Base-by-base conservation (phyloP, 2,113 vertebrate genomes). In the Oncorhynchus kisutch region DNA sequence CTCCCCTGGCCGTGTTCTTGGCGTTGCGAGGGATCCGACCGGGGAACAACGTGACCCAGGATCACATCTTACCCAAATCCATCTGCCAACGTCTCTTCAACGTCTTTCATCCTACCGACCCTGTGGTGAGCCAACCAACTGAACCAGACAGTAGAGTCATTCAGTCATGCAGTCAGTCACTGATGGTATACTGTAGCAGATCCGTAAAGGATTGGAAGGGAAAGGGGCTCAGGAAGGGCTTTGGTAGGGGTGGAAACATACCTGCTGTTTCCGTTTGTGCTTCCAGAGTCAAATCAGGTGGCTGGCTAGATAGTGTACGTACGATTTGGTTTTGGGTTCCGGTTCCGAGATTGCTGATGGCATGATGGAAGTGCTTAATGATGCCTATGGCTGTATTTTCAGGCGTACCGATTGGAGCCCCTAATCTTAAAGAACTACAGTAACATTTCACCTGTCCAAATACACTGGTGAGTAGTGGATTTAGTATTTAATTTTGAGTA, bases 51-150 rank as follows among this genome's bases (percentile, higher is more conserved):
- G 91, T 93, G 25, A 93, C 90, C 75, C 97, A 98, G 89, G 96
- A 97, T 82, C 96, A 97, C 78, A 96, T 99, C 87, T 92, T 99
- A 66, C 96, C 97, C 77, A 95, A 93, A 27, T 92, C 94, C 5
- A 97, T 97, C 82, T 99, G 97, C 88, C 95, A 95, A 79, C 94
- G 96, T 39, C 93, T 99, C 16, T 90, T 97, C 76, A 99, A 99
- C 85, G 95, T 99, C 73, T 99, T 99, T 84, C 97, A 99, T 75
- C 97, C 97, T 3, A 97, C 97, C 67, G 97, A 99, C 84, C 97
- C 97, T 51, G 97, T 99, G 95, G 97, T 99, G 87, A 97, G 96
- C 57, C 18, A 20, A 45, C 27, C 67, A 34, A 3, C 89, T 29
- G 12, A 54, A 14, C 51, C 65, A 29, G 18, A 73, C 29, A 62